Conservation (phyloP, 2,113 vertebrate species). For the Pseudolaguvia tuberculata region DNA sequence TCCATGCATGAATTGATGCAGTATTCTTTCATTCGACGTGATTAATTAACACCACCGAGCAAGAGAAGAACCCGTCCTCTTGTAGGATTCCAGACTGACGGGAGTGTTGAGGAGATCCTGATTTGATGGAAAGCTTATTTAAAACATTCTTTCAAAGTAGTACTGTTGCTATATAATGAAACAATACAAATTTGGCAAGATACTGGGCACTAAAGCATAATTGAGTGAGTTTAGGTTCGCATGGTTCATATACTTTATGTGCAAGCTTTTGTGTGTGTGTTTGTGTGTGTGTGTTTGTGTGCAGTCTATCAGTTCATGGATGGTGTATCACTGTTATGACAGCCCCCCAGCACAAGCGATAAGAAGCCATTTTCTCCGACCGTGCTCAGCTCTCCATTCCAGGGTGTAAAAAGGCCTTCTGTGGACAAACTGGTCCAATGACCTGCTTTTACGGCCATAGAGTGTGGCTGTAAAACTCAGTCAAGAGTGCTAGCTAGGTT, state of each 20-base stretch:
- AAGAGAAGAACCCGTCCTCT: constrained; percentile 30
- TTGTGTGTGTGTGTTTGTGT: neutral
- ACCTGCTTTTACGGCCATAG: constrained; percentile 58
- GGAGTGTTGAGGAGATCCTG: constrained; percentile 7
- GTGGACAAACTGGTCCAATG: constrained; percentile 57
- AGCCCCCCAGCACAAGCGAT: constrained; percentile 54
- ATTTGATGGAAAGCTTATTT: constrained; percentile 15
- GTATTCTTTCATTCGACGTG: constrained; percentile 42
- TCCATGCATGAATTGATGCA: constrained; percentile 39
- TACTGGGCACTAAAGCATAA: neutral
- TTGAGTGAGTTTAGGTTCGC: neutral
- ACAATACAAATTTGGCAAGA: no score
- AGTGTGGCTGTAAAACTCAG: constrained; percentile 13
- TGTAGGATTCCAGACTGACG: constrained; percentile 21
- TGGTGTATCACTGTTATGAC: constrained; percentile 60
- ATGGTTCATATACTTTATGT: neutral
- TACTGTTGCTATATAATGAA: neutral
- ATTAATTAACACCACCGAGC: constrained; percentile 37
- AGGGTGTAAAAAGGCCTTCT: constrained; percentile 56
- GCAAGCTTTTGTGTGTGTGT: no score
- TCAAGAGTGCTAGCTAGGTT: constrained; percentile 8
- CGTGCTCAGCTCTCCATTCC: constrained; percentile 58
- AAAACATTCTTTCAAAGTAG: constrained; percentile 12
- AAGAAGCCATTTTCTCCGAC: constrained; percentile 63
- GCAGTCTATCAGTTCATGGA: constrained; percentile 25